Conservation (phyloP, 1,140 invertebrate species). For the Lasioglossum baleicum region DNA sequence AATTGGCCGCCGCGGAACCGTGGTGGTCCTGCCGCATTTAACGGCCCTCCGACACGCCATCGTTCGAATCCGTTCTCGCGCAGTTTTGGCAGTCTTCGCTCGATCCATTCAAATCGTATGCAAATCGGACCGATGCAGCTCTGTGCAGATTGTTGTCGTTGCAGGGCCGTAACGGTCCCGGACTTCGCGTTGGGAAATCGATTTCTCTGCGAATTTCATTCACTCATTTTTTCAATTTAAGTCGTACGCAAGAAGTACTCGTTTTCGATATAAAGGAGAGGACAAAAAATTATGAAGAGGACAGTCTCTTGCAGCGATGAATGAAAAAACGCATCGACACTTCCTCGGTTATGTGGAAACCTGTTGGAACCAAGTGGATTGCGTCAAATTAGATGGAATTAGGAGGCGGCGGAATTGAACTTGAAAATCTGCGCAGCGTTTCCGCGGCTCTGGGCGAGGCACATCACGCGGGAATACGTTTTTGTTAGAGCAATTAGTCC, state of each 20-base stretch:
- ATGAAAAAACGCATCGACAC: too few relatives aligned
- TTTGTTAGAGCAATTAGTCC: constrained; percentile 10
- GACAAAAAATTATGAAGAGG: too few relatives aligned
- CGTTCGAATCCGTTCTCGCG: constrained; percentile 15
- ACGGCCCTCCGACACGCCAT: not conserved
- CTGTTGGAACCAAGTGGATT: too few relatives aligned
- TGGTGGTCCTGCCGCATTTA: not conserved
- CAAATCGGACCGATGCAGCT: constrained; percentile 18
- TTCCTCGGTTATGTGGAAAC: too few relatives aligned
- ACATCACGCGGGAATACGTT: not conserved
- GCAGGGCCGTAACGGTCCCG: not conserved
- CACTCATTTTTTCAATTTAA: too few relatives aligned
- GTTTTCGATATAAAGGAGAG: too few relatives aligned
- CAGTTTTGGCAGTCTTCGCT: not conserved
- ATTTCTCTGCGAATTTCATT: too few relatives aligned
- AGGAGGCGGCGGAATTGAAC: not conserved
- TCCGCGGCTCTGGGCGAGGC: too few relatives aligned
- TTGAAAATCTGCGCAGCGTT: not conserved
- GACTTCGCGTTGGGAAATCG: too few relatives aligned
- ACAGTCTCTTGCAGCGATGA: too few relatives aligned
- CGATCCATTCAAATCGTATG: constrained; percentile 38
- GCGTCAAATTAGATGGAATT: not conserved
- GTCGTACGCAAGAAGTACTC: too few relatives aligned
- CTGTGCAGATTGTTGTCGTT: not conserved
- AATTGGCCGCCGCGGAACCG: constrained; percentile 8